Evolutionary conservation across 2,113 vertebrate genomes (phyloP).

Genomic region (Eptatretus burgeri): DNA sequence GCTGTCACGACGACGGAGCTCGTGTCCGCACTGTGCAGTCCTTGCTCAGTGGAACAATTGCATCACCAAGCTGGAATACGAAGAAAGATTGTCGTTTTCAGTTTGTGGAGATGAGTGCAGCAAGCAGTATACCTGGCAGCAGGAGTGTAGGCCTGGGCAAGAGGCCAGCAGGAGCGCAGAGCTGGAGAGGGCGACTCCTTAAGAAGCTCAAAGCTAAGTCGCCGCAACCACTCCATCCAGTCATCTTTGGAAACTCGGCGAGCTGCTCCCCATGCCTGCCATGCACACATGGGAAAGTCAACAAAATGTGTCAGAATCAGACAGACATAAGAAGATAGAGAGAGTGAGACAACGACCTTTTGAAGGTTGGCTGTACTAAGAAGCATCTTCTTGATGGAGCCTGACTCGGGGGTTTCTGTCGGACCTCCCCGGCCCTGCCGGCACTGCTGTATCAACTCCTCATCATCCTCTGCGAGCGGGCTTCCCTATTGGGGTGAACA

Average conservation of each 20-base stretch:
- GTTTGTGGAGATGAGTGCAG: no score
- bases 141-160: conserved; percentile 90
- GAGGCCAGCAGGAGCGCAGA: conserved; percentile 74
- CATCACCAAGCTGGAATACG: not conserved
- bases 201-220: conserved; percentile 66
- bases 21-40: no score
- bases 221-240: conserved; percentile 81
- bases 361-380: conserved; percentile 95
- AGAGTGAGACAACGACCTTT: conserved; percentile 25
- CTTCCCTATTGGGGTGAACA: conserved; percentile 31
- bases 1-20: no score
- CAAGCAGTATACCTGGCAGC: conserved; percentile 39
- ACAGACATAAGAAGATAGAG: no score
- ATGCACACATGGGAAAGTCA: not conserved
- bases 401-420: conserved; percentile 54
- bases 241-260: conserved; percentile 94
- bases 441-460: conserved; percentile 20
- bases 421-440: conserved; percentile 43
- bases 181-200: conserved; percentile 90
- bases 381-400: conserved; percentile 88
- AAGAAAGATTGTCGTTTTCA: conserved; percentile 8
- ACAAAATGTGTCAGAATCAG: no score
- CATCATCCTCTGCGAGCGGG: conserved; percentile 81
- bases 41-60: no score
- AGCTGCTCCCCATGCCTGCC: conserved; percentile 82